Conservation (phyloP, 2,113 vertebrate genomes). For the Pampusana beccarii region DNA sequence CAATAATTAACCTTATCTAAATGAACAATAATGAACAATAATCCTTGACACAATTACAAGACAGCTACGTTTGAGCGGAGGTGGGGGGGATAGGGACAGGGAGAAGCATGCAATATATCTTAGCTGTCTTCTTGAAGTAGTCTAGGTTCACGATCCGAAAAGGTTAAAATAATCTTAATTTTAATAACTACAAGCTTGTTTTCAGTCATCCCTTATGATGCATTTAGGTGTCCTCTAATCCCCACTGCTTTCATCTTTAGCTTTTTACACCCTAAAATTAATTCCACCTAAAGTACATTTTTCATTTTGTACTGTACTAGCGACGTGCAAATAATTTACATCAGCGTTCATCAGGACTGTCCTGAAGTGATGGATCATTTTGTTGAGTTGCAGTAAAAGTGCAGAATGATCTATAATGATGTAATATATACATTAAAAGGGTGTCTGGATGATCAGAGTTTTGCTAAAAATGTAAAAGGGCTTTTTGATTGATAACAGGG, state of each 20-base stretch:
- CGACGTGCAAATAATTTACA: constrained; percentile 74
- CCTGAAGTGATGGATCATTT: constrained; percentile 74
- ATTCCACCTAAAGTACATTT: constrained; percentile 72
- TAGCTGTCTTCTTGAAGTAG: neutral
- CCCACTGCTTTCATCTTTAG: constrained; percentile 36
- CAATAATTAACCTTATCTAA: constrained; percentile 19
- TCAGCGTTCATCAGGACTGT: constrained; percentile 74
- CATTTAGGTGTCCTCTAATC: constrained; percentile 31
- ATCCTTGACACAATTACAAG: neutral
- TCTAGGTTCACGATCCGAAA: neutral
- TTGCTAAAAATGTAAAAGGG: constrained; percentile 93
- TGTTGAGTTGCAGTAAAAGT: constrained; percentile 79
- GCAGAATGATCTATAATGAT: constrained; percentile 81
- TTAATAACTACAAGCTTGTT: constrained; percentile 49
- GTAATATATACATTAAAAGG: constrained; percentile 89
- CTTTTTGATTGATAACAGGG: constrained; percentile 92
- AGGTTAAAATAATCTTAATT: constrained; percentile 59
- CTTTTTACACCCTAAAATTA: constrained; percentile 69
- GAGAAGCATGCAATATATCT: neutral
- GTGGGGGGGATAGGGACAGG: neutral
- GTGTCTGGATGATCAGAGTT: constrained; percentile 90
- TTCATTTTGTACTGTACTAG: constrained; percentile 70
- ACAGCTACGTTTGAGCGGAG: neutral
- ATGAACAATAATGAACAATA: neutral
- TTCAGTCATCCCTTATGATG: constrained; percentile 22